A percentile compares a stretch with the other conserved stretches of the same genome.
Evolutionary conservation across 2,797 vertebrate genomes (phyloP).

Genomic region (Poeciliopsis infans): DNA sequence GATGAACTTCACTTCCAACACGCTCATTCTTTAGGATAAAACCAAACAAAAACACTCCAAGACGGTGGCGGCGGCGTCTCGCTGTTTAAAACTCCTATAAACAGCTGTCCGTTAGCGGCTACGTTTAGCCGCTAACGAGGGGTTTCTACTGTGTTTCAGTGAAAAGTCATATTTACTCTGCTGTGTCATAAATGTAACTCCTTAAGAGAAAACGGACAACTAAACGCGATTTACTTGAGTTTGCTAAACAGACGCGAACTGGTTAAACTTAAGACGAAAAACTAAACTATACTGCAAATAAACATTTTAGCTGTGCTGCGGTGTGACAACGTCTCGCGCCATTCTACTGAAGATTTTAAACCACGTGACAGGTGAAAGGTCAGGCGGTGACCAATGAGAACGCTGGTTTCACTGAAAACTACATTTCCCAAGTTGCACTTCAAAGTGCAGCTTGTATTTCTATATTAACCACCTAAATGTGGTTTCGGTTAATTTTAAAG

Average conservation of each 20-base stretch:
- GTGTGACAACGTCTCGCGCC: conserved; percentile 71
- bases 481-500: neutral
- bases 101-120: neutral
- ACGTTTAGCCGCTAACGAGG: no score
- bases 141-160: neutral
- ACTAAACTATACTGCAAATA: conserved; percentile 10
- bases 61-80: neutral
- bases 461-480: neutral
- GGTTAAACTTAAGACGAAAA: neutral
- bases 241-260: neutral
- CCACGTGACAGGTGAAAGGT: conserved; percentile 74
- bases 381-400: conserved; percentile 60
- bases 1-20: conserved; percentile 87
- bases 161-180: neutral
- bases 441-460: neutral
- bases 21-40: conserved; percentile 73
- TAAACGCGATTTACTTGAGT: conserved; percentile 24
- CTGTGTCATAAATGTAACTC: neutral
- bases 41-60: neutral
- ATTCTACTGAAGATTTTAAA: conserved; percentile 65
- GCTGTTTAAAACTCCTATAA: neutral
- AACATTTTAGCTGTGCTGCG: rapidly evolving
- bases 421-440: conserved; percentile 63
- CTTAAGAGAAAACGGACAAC: neutral
- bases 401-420: neutral